Evolutionary conservation across 92 coral and sea anemone genomes (phyloP), one percentile per base, ranked within the genome.

Genomic region (Zoanthus sociatus): DNA sequence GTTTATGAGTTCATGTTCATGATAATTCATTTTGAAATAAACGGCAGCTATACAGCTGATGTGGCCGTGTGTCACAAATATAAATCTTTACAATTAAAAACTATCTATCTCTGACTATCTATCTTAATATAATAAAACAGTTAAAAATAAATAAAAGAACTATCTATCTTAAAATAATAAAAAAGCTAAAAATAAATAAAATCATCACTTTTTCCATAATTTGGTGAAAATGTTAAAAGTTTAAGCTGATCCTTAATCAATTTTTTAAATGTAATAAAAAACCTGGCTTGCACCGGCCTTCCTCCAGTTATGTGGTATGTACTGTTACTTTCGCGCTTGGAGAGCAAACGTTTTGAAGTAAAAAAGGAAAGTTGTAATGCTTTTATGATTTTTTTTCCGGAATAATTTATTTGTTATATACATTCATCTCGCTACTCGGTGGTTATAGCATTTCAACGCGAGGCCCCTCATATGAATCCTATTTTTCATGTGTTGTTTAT

Each of bases 261-360:
- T 26, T 26, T 26, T 26, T 26, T 26, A 26, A 26, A 26, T 26
- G 26, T 26, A 26, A 26, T 26, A 26, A 26, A 68, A 33, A 5
- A 68, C 73, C 73, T 68, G 31, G 73, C 37, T 21, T 60, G 67
- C 10, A 68, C 73, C n/a, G n/a, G n/a, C n/a, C 73, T 68, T 21
- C 37, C 37, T 68, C 73, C 26, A 68, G 73, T 68, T 68, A 68
- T 30, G 26, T 26, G 26, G 26, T 26, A 26, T 26, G 26, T 26
- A 26, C 26, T 26, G 26, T 26, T 37, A 68, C 73, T 68, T n/a
- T 68, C 37, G 73, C 21, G 26, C 21, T 68, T 68, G 73, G 37
- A 68, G 37, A 68, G 73, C 37, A 68, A 68, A 37, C 73, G 73
- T 68, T 68, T 68, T 30, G 42, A 68, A 68, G 73, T 20, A 68